Conservation (phyloP, 2,113 vertebrate genomes). For the Hippocampus zosterae region DNA sequence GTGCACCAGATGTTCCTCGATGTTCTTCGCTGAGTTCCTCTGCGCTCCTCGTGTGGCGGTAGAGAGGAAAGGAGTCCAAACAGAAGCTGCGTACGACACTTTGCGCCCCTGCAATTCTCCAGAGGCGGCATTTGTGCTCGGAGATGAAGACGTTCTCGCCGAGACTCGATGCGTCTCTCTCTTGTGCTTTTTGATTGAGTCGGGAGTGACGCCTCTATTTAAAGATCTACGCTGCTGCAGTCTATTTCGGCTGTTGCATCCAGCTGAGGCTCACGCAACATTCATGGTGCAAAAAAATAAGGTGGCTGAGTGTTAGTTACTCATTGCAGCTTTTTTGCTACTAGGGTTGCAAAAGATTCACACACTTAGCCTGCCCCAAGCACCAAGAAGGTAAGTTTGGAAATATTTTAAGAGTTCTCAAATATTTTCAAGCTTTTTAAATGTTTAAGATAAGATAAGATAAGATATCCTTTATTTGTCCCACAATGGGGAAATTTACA, state of each 20-base stretch:
- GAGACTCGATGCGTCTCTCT: conserved; percentile 19
- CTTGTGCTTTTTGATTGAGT: conserved; percentile 49
- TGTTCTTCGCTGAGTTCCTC: conserved; percentile 23
- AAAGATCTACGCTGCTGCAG: conserved; percentile 29
- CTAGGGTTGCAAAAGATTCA: not conserved
- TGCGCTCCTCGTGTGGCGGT: conserved; percentile 11
- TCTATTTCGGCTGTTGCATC: conserved; percentile 40
- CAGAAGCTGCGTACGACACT: too few species aligned
- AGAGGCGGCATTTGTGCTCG: conserved; percentile 13
- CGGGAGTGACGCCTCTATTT: conserved; percentile 34
- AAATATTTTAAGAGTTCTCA: too few species aligned
- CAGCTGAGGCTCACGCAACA: conserved; percentile 30
- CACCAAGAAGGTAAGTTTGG: too few species aligned
- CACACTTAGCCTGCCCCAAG: too few species aligned
- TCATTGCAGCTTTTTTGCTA: not conserved
- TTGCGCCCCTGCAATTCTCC: not conserved
- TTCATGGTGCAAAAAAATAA: conserved; percentile 35
- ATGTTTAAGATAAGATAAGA: too few species aligned
- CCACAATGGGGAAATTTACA: too few species aligned
- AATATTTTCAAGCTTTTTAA: too few species aligned
- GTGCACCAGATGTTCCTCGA: conserved; percentile 36
- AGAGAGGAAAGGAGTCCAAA: not conserved
- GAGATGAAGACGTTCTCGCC: conserved; percentile 15
- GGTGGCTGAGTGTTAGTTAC: conserved; percentile 19
- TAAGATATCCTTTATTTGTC: too few species aligned